Evolutionary conservation across 2,797 vertebrate species (phyloP).

Genomic region (Mionectes olivaceus): DNA sequence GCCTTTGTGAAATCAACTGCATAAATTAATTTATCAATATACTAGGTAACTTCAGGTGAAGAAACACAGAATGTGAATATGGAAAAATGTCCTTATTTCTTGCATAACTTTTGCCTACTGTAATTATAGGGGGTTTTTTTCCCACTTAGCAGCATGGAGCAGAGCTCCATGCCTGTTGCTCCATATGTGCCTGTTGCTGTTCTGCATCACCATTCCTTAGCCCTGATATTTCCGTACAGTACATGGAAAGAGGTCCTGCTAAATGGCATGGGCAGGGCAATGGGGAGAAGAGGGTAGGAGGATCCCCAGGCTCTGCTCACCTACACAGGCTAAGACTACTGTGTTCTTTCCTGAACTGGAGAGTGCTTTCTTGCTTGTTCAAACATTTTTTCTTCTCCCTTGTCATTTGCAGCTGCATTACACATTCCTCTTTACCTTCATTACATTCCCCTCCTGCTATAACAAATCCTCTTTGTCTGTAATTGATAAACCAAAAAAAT

Average conservation of each 20-base stretch:
- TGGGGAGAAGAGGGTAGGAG: background rate
- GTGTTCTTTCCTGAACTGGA: background rate
- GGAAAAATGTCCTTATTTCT: background rate
- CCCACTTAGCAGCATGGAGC: background rate
- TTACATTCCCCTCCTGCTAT: background rate
- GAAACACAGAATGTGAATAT: background rate
- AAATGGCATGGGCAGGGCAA: background rate
- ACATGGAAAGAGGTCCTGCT: background rate
- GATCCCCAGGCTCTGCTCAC: background rate
- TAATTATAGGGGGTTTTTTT: background rate
- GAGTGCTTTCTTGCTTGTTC: background rate
- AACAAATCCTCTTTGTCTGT: background rate
- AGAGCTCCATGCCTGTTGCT: background rate
- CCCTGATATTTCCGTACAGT: background rate
- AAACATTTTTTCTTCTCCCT: background rate
- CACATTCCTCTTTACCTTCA: background rate
- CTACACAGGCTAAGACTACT: background rate
- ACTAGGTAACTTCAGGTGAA: background rate
- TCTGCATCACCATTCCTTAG: background rate
- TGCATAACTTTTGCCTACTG: background rate
- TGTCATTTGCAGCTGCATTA: background rate
- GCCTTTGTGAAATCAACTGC: background rate
- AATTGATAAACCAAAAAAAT: background rate
- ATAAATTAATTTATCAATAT: conserved; percentile 15
- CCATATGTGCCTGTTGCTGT: background rate